Evolutionary conservation across 2,888 invertebrate genomes (phyloP).

Genomic region (Sphaerophoria taeniata): DNA sequence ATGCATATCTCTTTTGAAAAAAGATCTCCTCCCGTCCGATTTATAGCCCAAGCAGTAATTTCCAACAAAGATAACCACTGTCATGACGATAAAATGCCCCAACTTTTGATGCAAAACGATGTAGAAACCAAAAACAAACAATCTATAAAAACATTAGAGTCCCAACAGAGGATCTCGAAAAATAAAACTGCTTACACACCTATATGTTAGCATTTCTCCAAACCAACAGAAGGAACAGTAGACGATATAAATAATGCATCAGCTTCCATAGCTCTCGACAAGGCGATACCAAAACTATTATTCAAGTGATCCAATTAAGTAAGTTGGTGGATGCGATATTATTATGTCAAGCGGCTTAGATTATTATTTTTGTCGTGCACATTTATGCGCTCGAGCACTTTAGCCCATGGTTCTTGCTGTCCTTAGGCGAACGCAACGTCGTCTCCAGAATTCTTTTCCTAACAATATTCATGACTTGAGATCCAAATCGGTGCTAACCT

Average conservation of each 20-base stretch:
- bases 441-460: conserved; percentile 27
- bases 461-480: conserved; percentile 14
- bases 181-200: not conserved
- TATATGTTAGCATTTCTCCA: conserved; percentile 36
- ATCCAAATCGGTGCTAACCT: conserved; percentile 1
- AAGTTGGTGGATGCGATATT: conserved; percentile 72
- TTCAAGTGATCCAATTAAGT: conserved; percentile 74
- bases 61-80: conserved; percentile 47
- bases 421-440: conserved; percentile 5
- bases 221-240: conserved; percentile 47
- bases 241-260: conserved; percentile 70
- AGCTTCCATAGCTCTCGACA: conserved; percentile 35
- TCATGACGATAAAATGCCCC: conserved; percentile 55
- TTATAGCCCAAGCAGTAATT: conserved; percentile 10
- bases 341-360: conserved; percentile 72
- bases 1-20: not conserved
- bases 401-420: not conserved
- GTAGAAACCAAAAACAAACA: conserved; percentile 4
- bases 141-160: conserved; percentile 18
- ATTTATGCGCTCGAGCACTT: conserved; percentile 23
- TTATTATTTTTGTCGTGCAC: conserved; percentile 73
- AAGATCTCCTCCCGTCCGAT: not conserved
- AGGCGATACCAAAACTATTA: conserved; percentile 66
- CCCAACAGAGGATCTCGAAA: conserved; percentile 12
- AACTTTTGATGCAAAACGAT: conserved; percentile 49